Evolutionary conservation across 2,888 invertebrate genomes (phyloP), one percentile per base, ranked within the genome.

Genomic region (Ernsta delagoae): DNA sequence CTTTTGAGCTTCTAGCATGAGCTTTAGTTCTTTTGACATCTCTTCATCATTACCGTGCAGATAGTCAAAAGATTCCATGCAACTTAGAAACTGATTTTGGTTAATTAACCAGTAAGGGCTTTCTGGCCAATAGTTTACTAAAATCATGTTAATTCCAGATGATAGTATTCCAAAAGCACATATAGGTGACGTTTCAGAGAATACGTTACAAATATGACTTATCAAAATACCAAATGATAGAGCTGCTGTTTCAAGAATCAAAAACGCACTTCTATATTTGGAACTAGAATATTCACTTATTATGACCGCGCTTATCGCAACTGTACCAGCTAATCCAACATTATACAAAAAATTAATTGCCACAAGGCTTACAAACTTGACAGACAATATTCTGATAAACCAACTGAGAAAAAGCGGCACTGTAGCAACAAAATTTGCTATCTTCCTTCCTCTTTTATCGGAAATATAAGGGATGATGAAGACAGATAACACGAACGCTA

Each of bases 31-130:
- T 62, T 62, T 68, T 50, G 62, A 57, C 41, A 50, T 61, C 50
- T 62, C 62, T 41, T 57, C 48, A 39, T 68, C 68, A n/a, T 62
- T 62, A n/a, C 68, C 62, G 41, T 68, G 68, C n/a, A 68, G 39
- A 50, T 62, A 24, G 12, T 48, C 39, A 57, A 62, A 68, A 7
- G 68, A 62, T 24, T 68, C 62, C 56, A 68, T 68, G 41, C 68
- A 68, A 36, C 62, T 68, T 4, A 62, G 39, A 48, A 68, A 68
- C 45, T 68, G 48, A 5, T 68, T 57, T 31, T 68, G 61, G 9
- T 57, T 57, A 61, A 68, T 68, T 12, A 68, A 48, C 68, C 67
- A 68, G 48, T 67, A 67, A 7, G 67, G 67, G 5, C 67, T 67
- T 34, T 67, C 67, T 3, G 53, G 48, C 67, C 67, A 67, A 45